Evolutionary conservation across 1,140 invertebrate genomes (phyloP).

Genomic region (Hylyphantes graminicola): DNA sequence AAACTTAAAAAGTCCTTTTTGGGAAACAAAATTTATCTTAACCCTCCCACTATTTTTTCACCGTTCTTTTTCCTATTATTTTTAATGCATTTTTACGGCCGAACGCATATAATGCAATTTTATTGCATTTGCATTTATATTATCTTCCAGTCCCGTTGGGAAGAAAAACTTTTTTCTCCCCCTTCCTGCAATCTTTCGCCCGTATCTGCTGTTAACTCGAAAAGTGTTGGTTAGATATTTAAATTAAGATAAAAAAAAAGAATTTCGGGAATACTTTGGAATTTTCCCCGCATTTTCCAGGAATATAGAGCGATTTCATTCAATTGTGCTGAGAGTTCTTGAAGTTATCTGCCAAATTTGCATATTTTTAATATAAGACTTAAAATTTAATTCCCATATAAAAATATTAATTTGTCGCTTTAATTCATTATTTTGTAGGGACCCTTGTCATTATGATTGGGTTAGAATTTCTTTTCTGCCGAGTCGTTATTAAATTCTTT

Average conservation of each 20-base stretch:
- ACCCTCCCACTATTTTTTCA: constrained; percentile 14
- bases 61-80: constrained; percentile 43
- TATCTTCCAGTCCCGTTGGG: constrained; percentile 45
- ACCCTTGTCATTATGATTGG: no score
- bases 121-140: constrained; percentile 61
- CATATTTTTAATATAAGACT: constrained; percentile 56
- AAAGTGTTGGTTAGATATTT: constrained; percentile 54
- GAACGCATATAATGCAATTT: constrained; percentile 60
- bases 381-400: constrained; percentile 56
- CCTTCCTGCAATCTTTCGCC: constrained; percentile 21
- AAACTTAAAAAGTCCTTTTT: constrained; percentile 45
- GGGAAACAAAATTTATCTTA: constrained; percentile 29
- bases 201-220: constrained; percentile 32
- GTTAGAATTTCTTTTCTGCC: no score
- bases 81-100: constrained; percentile 59
- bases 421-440: constrained; percentile 30
- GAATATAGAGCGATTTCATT: constrained; percentile 39
- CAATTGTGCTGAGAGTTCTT: constrained; percentile 5
- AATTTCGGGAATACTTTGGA: constrained; percentile 32
- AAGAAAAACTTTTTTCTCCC: constrained; percentile 2
- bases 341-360: constrained; percentile 14
- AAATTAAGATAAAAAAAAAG: constrained; percentile 35
- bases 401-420: constrained; percentile 51
- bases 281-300: constrained; percentile 7
- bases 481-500: no score